Evolutionary conservation across 1,140 invertebrate genomes (phyloP).

Genomic region (Zeugodacus cucurbitae): DNA sequence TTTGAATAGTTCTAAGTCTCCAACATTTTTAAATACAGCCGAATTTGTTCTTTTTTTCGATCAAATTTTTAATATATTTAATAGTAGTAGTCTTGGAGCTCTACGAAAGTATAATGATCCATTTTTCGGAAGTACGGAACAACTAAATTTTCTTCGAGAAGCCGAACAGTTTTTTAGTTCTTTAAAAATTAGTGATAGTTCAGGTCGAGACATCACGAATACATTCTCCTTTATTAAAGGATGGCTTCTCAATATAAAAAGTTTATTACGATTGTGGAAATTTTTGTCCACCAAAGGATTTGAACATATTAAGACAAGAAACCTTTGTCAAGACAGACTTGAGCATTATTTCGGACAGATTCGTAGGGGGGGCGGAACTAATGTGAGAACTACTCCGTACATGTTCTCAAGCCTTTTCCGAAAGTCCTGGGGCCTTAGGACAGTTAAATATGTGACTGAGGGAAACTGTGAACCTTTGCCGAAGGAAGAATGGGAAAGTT

Average conservation of each 20-base stretch:
- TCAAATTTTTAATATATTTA: not conserved
- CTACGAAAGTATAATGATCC: not conserved
- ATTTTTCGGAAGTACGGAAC: not conserved
- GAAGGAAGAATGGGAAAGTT: too few relatives aligned
- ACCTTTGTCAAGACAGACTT: too few relatives aligned
- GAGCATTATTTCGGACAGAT: too few relatives aligned
- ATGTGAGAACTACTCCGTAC: too few relatives aligned
- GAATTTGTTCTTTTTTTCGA: not conserved
- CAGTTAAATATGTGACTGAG: too few relatives aligned
- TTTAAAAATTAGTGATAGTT: not conserved
- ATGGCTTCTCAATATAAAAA: not conserved
- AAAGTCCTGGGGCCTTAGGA: too few relatives aligned
- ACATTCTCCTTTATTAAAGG: not conserved
- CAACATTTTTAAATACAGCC: not conserved
- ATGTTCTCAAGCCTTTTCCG: too few relatives aligned
- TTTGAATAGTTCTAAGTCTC: too few relatives aligned
- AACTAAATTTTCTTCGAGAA: not conserved
- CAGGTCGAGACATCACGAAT: not conserved
- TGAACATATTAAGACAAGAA: not conserved
- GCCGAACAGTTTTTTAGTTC: not conserved
- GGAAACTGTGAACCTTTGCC: too few relatives aligned
- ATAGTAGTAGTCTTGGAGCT: not conserved
- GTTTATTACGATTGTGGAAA: not conserved
- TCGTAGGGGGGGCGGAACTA: too few relatives aligned
- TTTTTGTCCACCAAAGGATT: not conserved